Conservation (phyloP, 2,888 invertebrate species). For the Odontocolon sp. region DNA sequence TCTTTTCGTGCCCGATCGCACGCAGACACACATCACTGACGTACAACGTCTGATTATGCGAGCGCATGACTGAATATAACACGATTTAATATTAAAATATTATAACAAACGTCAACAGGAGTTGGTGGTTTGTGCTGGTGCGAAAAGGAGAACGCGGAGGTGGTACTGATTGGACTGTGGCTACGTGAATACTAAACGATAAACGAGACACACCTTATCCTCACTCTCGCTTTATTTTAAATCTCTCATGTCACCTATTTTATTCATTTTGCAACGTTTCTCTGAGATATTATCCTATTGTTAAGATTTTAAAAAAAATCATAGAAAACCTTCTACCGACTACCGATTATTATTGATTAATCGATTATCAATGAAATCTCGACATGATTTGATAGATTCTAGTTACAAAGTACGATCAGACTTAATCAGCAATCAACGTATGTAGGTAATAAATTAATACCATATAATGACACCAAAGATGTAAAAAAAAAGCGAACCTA, state of each 20-base stretch:
- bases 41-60: slow-evolving; percentile 79
- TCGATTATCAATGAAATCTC: too few species aligned
- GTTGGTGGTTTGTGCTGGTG: slow-evolving; percentile 51
- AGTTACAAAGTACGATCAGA: too few species aligned
- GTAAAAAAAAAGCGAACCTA: too few species aligned
- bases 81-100: slow-evolving; percentile 81
- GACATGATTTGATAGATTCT: too few species aligned
- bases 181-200: slow-evolving; percentile 79
- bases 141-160: slow-evolving; percentile 70
- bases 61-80: slow-evolving; percentile 80
- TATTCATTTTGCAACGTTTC: background rate
- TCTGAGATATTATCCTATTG: background rate
- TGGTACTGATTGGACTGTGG: slow-evolving; percentile 77
- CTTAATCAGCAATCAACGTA: too few species aligned
- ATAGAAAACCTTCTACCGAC: too few species aligned
- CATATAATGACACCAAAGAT: too few species aligned
- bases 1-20: slow-evolving; percentile 32
- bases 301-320: too few species aligned
- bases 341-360: too few species aligned
- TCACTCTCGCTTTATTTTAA: slow-evolving; percentile 17
- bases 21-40: slow-evolving; percentile 41
- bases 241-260: slow-evolving; percentile 26
- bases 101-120: slow-evolving; percentile 81
- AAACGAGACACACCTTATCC: slow-evolving; percentile 46
- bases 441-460: too few species aligned